Evolutionary conservation across 2,797 vertebrate species (phyloP), one percentile per base, ranked within the genome.

Genomic region (Sphenopsis melanotis): DNA sequence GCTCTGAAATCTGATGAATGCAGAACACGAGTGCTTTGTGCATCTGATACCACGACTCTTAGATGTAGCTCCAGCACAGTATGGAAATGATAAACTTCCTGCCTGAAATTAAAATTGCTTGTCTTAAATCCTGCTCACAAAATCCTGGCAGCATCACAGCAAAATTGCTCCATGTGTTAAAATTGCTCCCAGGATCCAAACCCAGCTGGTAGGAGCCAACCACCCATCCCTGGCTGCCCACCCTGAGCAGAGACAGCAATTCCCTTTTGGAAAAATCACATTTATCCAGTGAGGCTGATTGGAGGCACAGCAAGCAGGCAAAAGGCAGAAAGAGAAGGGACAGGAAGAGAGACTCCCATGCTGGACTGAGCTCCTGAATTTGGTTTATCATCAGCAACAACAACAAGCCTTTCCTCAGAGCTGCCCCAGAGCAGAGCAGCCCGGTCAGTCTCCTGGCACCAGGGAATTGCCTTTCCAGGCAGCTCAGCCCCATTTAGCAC

Each of bases 91-190:
- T 2, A 12, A 65, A 39, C 53, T 55, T 87, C 36, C 57, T 34
- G 41, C 46, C 23, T 74, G 44, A 49, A 89, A 76, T 65, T 26
- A 53, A 76, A 71, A 76, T 29, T 18, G 11, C 63, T 39, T 47
- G 55, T n/a, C n/a, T 71, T 42, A 86, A 90, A 65, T 61, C 72
- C 65, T 71, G 52, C 83, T 64, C 37, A 12, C 47, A 60, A 52
- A 53, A 70, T 9, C 37, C 64, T 42, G 82, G 12, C 15, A 53
- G 52, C 2, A 0, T 20, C 30, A 16, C 61, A 57, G 77, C 15
- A 4, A 65, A 77, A 66, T n/a, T n/a, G 41, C 9, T 80, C 68
- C 23, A 19, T 0, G 0, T 11, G 12, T 9, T 36, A 5, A 21
- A 80, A 61, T 1, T 2, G 1, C 49, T 66, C 12, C 63, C 65